Percentiles rank a stretch among this genome's conserved stretches.
These are phyloP conservation scores for Aplysia californica DNA, from an alignment of 1,140 invertebrate species.

Conservation along the genomic window DNA sequence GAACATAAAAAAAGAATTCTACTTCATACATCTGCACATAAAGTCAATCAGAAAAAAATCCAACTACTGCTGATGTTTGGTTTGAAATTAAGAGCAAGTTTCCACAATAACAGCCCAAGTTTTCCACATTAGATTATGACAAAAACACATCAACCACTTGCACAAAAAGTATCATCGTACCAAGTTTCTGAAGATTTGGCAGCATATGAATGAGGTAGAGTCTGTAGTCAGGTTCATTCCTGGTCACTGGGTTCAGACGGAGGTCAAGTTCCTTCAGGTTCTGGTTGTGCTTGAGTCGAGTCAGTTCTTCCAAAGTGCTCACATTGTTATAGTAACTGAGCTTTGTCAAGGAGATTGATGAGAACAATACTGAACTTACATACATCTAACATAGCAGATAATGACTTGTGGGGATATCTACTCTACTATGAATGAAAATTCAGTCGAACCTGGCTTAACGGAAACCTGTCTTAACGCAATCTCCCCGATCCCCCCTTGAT, in stretches of 20 bases:
- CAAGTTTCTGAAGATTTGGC: slow-evolving; percentile 63
- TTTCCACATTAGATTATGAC: no score
- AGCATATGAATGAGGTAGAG: slow-evolving; percentile 68
- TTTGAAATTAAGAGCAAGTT: no score
- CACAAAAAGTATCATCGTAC: slow-evolving; percentile 41
- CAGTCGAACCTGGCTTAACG: no score
- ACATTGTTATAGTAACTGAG: slow-evolving; percentile 68
- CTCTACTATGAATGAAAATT: no score
- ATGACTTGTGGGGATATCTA: no score
- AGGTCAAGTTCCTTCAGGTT: slow-evolving; percentile 65
- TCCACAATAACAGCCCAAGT: no score
- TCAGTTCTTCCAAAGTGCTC: slow-evolving; percentile 61
- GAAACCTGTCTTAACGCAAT: no score
- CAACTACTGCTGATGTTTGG: not conserved
- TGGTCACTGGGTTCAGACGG: slow-evolving; percentile 65
- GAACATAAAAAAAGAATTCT: not conserved
- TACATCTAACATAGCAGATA: no score
- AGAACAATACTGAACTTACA: no score
- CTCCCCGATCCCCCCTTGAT: no score
- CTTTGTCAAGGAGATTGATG: no score
- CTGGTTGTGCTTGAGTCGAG: slow-evolving; percentile 55
- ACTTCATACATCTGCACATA: not conserved
- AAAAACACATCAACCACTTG: no score
- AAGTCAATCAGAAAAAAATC: not conserved
- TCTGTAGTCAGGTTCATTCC: slow-evolving; percentile 67